Percentiles rank a stretch among this genome's conserved stretches.
These are phyloP conservation scores for Limulus polyphemus DNA, from an alignment of 2,888 invertebrate genomes.

Conservation along the genomic window DNA sequence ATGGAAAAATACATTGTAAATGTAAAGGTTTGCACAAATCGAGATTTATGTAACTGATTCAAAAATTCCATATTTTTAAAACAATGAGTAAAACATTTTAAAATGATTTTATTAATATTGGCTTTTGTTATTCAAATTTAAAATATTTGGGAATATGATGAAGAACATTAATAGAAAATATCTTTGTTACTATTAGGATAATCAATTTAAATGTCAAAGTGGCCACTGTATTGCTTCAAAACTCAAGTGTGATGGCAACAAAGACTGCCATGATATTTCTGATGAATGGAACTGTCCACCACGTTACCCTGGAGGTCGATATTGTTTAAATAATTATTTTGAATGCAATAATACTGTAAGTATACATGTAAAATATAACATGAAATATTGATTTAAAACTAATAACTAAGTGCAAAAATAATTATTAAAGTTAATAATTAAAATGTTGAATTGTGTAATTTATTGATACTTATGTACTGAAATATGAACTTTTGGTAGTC, in stretches of 20 bases:
- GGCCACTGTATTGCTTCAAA: constrained; percentile 86
- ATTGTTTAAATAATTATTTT: constrained; percentile 78
- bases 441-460: no score
- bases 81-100: no score
- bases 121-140: no score
- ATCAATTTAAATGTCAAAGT: constrained; percentile 79
- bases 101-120: no score
- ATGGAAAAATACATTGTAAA: no score
- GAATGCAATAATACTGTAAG: constrained; percentile 70
- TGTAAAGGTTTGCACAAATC: no score
- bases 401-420: background rate
- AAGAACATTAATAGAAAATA: background rate
- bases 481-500: no score
- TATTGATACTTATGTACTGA: no score
- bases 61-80: no score
- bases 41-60: no score
- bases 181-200: constrained; percentile 43
- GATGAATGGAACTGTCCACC: constrained; percentile 83
- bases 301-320: constrained; percentile 70
- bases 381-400: background rate
- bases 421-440: no score
- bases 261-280: constrained; percentile 76
- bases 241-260: constrained; percentile 76
- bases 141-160: background rate
- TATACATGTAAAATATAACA: constrained; percentile 1